Evolutionary conservation across 2,113 vertebrate species (phyloP), one percentile per base, ranked within the genome.

Genomic region (Irena cyanogastra): DNA sequence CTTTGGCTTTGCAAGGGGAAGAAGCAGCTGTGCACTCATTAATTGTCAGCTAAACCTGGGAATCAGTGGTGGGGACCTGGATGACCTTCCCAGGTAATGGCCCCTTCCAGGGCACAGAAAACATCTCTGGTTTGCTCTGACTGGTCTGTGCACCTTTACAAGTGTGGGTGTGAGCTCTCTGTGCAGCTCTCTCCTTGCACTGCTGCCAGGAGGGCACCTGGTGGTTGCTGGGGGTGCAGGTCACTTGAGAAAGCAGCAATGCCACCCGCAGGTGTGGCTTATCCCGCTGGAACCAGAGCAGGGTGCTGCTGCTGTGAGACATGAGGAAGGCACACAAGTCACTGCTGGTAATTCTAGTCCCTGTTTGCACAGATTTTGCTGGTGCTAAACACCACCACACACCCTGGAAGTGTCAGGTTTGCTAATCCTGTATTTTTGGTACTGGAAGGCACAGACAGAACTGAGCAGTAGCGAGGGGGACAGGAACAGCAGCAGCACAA

Each of bases 391-490:
- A 74, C 21, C 24, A 52, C 50, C 31, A 52, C 68, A 22, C 33
- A 33, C 61, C 52, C 63, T 76, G 37, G 57, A 75, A 63, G 75
- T 17, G 41, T 91, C 94, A 74, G 26, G 14, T 76, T 84, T 93
- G 56, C 83, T 88, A 81, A 91, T 83, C 53, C 82, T 79, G 1
- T 79, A 1, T 13, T 83, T 78, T 64, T 81, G 33, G 53, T 69
- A 30, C 74, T 95, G 88, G 87, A 83, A 74, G 52, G 68, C 81
- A 39, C 68, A 89, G 93, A 90, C 94, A 93, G 97, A 92, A 83
- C 37, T 5, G 49, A 85, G 88, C 17, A 41, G 65, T 11, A 70
- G 93, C 26, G 47, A 94, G 74, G 0, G 6, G 83, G 47, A 83
- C 68, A 64, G 89, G 44, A 90, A 39, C 12, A 45, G 65, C 63